Evolutionary conservation across 2,113 vertebrate species (phyloP).

Genomic region (Oxyura jamaicensis): DNA sequence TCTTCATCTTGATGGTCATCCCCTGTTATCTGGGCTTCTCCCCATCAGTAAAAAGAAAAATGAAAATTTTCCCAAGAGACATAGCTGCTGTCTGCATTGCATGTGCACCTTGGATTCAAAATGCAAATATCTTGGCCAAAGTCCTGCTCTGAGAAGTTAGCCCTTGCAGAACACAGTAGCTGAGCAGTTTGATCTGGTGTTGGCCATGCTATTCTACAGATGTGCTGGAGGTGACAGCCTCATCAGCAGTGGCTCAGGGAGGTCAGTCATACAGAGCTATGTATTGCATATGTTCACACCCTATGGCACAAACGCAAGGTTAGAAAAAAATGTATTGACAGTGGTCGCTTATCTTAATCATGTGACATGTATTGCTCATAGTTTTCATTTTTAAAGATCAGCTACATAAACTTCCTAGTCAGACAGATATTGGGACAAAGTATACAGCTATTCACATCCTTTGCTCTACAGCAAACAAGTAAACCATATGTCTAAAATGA

Average conservation of each 20-base stretch:
- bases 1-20: neutral
- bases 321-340: neutral
- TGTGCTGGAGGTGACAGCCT: neutral
- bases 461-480: too few species aligned
- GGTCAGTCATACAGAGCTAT: neutral
- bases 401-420: neutral
- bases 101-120: neutral
- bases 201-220: neutral
- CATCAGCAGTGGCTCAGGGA: neutral
- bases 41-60: neutral
- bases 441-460: neutral
- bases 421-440: neutral
- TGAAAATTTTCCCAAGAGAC: neutral
- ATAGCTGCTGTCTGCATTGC: neutral
- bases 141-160: neutral
- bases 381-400: neutral
- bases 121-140: neutral
- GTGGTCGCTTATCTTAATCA: neutral
- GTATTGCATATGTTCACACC: neutral
- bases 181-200: neutral
- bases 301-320: neutral
- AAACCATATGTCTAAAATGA: neutral
- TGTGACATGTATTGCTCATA: accelerated
- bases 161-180: neutral
- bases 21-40: neutral